Base-by-base conservation (phyloP, 2,797 vertebrate species). In the Epinephelus coioides region DNA sequence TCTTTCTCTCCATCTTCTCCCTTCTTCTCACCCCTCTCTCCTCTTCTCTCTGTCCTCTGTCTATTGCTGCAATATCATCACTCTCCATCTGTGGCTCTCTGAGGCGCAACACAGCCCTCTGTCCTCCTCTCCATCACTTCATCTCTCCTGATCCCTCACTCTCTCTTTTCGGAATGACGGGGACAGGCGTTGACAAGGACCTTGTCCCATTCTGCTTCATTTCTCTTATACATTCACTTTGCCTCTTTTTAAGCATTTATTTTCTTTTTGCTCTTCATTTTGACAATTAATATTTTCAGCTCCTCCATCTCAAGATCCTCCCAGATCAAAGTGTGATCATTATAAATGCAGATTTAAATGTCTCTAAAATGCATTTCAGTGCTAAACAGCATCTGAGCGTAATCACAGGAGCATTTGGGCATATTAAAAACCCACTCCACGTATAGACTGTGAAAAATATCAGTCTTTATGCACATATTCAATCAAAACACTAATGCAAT, bases 51-150 rank as follows among this genome's bases (percentile, higher is more conserved):
- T 69, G 72, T 50, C 83, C 89, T 88, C 81, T 83, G 67, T 84
- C 87, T 84, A 43, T 51, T 55, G 75, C 83, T 90, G 86, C 80
- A 86, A 87, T 88, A 91, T 90, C 87, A 86, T 91, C 84, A 87
- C 72, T 88, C 86, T 87, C 86, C 79, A 91, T 91, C 86, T 89
- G 78, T 79, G 64, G 83, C 83, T 86, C 88, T 90, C 79, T 88
- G 88, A 88, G 80, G 91, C 77, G 83, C 88, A 78, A 81, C 89
- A 79, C 76, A 64, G 82, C 69, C 61, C 88, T 73, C 74, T 88
- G 81, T 89, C 86, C 89, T 90, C 76, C 55, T 81, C 70, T 87
- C 81, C 77, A 82, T 88, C 86, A 85, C 84, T 71, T 82, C 80
- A 66, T 89, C 88, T 73, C 84, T 78, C 64, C 78, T 67, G 47